Percentiles rank a stretch among this genome's conserved stretches.
Conservation (phyloP, 2,888 invertebrate genomes). For the Eudiplozoon nipponicum region DNA sequence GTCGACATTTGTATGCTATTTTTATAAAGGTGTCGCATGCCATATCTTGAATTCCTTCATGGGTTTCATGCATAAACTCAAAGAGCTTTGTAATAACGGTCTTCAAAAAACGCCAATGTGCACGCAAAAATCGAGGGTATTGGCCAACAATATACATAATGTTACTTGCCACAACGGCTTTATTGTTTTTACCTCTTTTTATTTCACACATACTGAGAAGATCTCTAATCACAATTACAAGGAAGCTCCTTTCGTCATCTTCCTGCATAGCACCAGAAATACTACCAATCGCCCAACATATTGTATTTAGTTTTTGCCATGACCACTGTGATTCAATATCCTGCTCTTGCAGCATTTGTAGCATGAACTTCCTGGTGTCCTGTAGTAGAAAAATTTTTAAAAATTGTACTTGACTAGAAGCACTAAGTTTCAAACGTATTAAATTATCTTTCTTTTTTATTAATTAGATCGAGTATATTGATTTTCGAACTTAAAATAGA, state of each 20-base stretch:
- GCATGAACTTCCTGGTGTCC: slow-evolving; percentile 94
- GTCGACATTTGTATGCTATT: slow-evolving; percentile 78
- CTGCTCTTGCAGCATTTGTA: slow-evolving; percentile 79
- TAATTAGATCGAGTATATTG: too few species aligned
- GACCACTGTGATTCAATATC: slow-evolving; percentile 95
- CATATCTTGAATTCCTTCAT: slow-evolving; percentile 47
- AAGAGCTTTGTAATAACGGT: slow-evolving; percentile 97
- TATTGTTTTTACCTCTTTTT: slow-evolving; percentile 91
- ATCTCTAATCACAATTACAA: slow-evolving; percentile 78
- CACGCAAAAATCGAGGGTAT: slow-evolving; percentile 75
- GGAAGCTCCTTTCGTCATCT: slow-evolving; percentile 87
- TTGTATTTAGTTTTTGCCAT: slow-evolving; percentile 93
- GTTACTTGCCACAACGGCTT: slow-evolving; percentile 94
- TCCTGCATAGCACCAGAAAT: slow-evolving; percentile 95
- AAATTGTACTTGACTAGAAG: too few species aligned
- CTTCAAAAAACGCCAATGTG: slow-evolving; percentile 99
- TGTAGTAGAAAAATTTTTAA: neutral
- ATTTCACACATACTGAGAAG: slow-evolving; percentile 45
- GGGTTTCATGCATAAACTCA: slow-evolving; percentile 68
- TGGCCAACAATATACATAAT: slow-evolving; percentile 99
- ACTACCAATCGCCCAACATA: slow-evolving; percentile 94
- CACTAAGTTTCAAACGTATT: too few species aligned
- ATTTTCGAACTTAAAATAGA: too few species aligned
- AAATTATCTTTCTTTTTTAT: too few species aligned
- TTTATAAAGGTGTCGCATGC: slow-evolving; percentile 99